These are phyloP conservation scores for Dendrolimus punctatus DNA, from an alignment of 1,140 invertebrate species.

Conservation along the genomic window DNA sequence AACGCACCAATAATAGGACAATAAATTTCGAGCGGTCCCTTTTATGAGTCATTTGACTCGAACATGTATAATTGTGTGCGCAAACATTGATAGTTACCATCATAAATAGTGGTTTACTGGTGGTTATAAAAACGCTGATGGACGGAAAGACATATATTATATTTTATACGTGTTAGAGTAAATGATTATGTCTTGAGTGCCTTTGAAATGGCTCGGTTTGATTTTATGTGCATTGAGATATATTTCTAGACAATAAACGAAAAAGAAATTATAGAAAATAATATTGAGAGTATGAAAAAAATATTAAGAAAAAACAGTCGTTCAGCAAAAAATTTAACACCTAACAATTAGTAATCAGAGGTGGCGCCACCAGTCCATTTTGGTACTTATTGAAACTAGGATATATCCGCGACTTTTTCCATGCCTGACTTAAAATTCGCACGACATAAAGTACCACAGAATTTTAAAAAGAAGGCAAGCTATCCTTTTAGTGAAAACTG, in stretches of 20 bases:
- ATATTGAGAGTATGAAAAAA: too few species aligned
- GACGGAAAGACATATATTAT: slow-evolving; percentile 22
- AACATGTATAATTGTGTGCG: slow-evolving; percentile 15
- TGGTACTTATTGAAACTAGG: too few species aligned
- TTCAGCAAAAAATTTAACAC: too few species aligned
- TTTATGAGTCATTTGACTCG: slow-evolving; percentile 38
- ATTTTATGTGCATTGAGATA: slow-evolving; percentile 3
- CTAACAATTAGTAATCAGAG: too few species aligned
- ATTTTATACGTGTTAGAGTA: slow-evolving; percentile 6
- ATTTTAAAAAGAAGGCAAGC: too few species aligned
- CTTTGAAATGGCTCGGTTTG: slow-evolving; percentile 8
- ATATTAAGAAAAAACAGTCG: too few species aligned
- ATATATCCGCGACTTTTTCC: too few species aligned
- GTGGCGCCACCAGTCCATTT: too few species aligned
- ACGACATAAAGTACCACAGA: too few species aligned
- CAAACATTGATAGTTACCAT: slow-evolving; percentile 28
- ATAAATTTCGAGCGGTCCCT: slow-evolving; percentile 23
- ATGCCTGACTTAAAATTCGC: too few species aligned
- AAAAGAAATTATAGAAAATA: too few species aligned
- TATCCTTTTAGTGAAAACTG: too few species aligned
- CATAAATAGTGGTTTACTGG: slow-evolving; percentile 30
- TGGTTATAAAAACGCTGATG: slow-evolving; percentile 25
- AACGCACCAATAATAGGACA: slow-evolving; percentile 19
- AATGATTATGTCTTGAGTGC: background rate
- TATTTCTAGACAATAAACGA: background rate